Evolutionary conservation across 1,140 invertebrate genomes (phyloP).

Genomic region (Elymnias hypermnestra): DNA sequence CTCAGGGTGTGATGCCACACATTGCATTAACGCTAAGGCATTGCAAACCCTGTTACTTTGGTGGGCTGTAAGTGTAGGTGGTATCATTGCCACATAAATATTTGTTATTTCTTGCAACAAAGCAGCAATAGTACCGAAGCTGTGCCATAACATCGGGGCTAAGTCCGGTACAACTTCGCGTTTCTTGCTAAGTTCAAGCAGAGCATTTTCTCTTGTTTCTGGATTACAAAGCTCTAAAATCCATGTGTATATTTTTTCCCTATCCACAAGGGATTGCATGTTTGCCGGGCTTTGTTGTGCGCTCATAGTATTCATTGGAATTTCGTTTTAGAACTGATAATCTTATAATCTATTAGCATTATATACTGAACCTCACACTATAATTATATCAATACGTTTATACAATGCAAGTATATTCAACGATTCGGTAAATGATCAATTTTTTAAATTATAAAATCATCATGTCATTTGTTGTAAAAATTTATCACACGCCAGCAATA

Average conservation of each 20-base stretch:
- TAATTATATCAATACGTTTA: too few species aligned
- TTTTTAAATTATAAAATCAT: neutral
- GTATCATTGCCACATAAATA: slow-evolving; percentile 98
- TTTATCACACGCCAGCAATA: slow-evolving; percentile 12
- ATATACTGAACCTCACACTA: slow-evolving; percentile 3
- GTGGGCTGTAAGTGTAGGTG: slow-evolving; percentile 94
- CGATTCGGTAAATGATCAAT: slow-evolving; percentile 1
- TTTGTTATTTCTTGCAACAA: slow-evolving; percentile 96
- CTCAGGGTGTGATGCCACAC: slow-evolving; percentile 99
- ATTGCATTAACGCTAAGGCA: slow-evolving; percentile 97
- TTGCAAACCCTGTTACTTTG: slow-evolving; percentile 98
- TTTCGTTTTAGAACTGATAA: neutral
- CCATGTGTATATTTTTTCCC: slow-evolving; percentile 90
- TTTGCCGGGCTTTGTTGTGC: slow-evolving; percentile 66
- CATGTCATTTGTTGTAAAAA: neutral
- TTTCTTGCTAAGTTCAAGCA: slow-evolving; percentile 98
- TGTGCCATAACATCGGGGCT: slow-evolving; percentile 98
- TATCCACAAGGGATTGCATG: slow-evolving; percentile 61
- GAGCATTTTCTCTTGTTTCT: slow-evolving; percentile 95
- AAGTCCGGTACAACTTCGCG: slow-evolving; percentile 97
- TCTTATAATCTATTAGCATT: slow-evolving; percentile 3
- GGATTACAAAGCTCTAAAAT: slow-evolving; percentile 96
- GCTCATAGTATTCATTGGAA: slow-evolving; percentile 56
- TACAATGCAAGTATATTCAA: too few species aligned
- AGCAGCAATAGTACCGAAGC: slow-evolving; percentile 97